Conservation (phyloP, 2,888 invertebrate species). For the Agrochola lota region DNA sequence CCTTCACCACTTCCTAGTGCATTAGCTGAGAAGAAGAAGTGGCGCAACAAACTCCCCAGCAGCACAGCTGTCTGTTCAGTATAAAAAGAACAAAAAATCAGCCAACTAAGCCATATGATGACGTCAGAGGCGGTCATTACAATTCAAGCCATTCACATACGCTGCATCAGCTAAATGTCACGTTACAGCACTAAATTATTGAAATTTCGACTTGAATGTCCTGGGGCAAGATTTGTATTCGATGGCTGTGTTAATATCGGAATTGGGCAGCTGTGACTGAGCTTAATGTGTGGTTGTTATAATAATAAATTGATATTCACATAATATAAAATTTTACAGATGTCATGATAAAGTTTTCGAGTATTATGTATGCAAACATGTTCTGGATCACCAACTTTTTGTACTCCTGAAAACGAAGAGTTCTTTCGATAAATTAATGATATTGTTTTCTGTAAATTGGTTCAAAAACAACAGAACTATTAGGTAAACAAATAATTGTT, state of each 20-base stretch:
- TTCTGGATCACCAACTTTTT: too few relatives aligned
- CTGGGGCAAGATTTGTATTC: slow-evolving; percentile 12
- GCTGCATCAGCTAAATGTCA: slow-evolving; percentile 49
- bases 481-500: too few relatives aligned
- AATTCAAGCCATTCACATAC: slow-evolving; percentile 41
- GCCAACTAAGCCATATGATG: slow-evolving; percentile 30
- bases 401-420: too few relatives aligned
- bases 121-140: slow-evolving; percentile 48
- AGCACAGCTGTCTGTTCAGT: too few relatives aligned
- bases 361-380: too few relatives aligned
- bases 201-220: slow-evolving; percentile 22
- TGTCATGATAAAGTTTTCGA: neutral
- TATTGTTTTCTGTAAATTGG: too few relatives aligned
- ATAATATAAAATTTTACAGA: neutral
- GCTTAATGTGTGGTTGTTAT: neutral
- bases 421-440: too few relatives aligned
- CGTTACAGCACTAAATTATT: slow-evolving; percentile 38
- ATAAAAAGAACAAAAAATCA: too few relatives aligned
- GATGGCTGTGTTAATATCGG: slow-evolving; percentile 34
- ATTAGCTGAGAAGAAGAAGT: too few relatives aligned
- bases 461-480: too few relatives aligned
- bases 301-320: neutral
- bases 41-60: too few relatives aligned
- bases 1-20: too few relatives aligned
- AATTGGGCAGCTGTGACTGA: slow-evolving; percentile 9